phyloP scores from a whole-genome alignment of 2,797 vertebrate genomes.

The Nasua narica region DNA sequence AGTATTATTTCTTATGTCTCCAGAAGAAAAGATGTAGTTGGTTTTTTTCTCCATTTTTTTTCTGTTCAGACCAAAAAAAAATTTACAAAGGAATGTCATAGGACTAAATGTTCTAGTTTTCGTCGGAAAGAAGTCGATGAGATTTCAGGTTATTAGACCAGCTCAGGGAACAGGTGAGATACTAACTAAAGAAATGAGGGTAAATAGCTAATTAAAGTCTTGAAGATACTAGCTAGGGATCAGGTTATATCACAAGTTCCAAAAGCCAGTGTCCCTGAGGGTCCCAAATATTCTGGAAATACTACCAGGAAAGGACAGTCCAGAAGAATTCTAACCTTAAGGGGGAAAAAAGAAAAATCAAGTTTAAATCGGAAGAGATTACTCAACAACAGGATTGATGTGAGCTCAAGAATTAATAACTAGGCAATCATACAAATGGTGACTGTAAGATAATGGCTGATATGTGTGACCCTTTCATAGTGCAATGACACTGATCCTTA shows the following conservation, averaged over 20 bases:
- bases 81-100: background rate
- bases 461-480: background rate
- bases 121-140: background rate
- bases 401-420: background rate
- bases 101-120: constrained; percentile 27
- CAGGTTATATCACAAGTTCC: background rate
- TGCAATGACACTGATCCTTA: no score
- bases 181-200: constrained; percentile 62
- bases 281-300: constrained; percentile 5
- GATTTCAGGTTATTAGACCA: constrained; percentile 52
- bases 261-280: background rate
- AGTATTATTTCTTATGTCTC: background rate
- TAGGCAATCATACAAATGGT: no score
- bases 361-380: background rate
- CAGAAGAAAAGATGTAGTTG: background rate
- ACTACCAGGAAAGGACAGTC: background rate
- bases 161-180: background rate
- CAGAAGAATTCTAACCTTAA: background rate
- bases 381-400: background rate
- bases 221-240: background rate
- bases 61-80: background rate
- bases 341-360: background rate
- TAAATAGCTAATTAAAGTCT: constrained; percentile 59
- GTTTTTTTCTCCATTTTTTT: background rate
- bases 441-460: background rate